These are phyloP conservation scores for Megalops atlanticus DNA, from an alignment of 2,113 vertebrate genomes.

Conservation along the genomic window DNA sequence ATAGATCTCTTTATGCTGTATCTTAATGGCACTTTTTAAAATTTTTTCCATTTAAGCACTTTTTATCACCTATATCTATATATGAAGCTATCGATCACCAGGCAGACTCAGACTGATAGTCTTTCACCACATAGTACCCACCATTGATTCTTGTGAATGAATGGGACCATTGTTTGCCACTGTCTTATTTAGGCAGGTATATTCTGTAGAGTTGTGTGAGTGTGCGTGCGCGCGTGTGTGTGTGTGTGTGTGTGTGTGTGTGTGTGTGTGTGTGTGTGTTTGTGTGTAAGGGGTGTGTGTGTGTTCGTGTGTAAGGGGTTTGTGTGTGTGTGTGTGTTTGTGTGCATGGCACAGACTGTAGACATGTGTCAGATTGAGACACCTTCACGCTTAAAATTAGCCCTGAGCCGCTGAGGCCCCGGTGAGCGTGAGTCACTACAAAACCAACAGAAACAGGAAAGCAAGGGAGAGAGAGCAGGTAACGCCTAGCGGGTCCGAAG, in stretches of 20 bases:
- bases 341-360: slow-evolving; percentile 21
- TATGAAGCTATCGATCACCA: too few relatives aligned
- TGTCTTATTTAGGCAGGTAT: too few relatives aligned
- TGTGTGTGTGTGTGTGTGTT: neutral
- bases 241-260: slow-evolving; percentile 1
- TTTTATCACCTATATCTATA: too few relatives aligned
- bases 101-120: too few relatives aligned
- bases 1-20: too few relatives aligned
- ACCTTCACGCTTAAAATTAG: slow-evolving; percentile 37
- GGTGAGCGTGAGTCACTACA: neutral
- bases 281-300: too few relatives aligned
- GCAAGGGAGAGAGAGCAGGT: neutral
- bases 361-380: slow-evolving; percentile 40
- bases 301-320: neutral
- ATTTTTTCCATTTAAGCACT: too few relatives aligned
- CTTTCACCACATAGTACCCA: too few relatives aligned
- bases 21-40: too few relatives aligned
- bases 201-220: slow-evolving; percentile 23
- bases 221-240: neutral
- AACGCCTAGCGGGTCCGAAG: too few relatives aligned
- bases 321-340: neutral
- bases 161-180: too few relatives aligned
- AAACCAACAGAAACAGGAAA: neutral
- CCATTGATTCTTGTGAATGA: too few relatives aligned
- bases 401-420: slow-evolving; percentile 17